Evolutionary conservation across 2,888 invertebrate genomes (phyloP).

Genomic region (Cremastinae sp.): DNA sequence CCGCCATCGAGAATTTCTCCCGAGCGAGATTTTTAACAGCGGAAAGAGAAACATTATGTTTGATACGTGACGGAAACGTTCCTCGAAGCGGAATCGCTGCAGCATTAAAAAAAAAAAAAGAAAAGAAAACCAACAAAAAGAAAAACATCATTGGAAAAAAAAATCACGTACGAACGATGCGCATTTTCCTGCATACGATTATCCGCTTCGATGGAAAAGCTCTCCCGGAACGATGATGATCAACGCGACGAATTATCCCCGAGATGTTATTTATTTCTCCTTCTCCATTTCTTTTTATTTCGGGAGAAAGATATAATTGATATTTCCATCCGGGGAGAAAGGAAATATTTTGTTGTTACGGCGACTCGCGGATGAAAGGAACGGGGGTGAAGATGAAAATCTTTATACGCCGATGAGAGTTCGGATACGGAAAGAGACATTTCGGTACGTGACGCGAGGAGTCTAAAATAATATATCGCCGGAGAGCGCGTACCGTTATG

Average conservation of each 20-base stretch:
- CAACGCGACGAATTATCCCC: too few relatives aligned
- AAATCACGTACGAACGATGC: too few relatives aligned
- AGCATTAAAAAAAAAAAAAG: background rate
- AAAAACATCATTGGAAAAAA: background rate
- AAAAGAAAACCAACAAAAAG: too few relatives aligned
- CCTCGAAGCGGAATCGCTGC: slow-evolving; percentile 2
- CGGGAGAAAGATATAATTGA: too few relatives aligned
- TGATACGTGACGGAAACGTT: slow-evolving; percentile 33
- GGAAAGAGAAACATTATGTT: slow-evolving; percentile 33
- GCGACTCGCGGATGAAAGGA: slow-evolving; percentile 12
- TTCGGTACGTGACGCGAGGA: slow-evolving; percentile 60
- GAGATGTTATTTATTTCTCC: too few relatives aligned
- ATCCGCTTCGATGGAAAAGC: too few relatives aligned
- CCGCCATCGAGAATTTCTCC: slow-evolving; percentile 27
- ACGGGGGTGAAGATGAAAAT: slow-evolving; percentile 59
- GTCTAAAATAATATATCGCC: slow-evolving; percentile 71
- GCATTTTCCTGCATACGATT: too few relatives aligned
- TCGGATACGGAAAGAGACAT: slow-evolving; percentile 71
- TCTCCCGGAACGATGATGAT: too few relatives aligned
- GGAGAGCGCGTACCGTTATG: slow-evolving; percentile 71
- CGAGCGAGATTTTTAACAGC: slow-evolving; percentile 33
- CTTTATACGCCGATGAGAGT: slow-evolving; percentile 61
- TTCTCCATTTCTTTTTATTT: too few relatives aligned
- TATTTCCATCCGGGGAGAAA: slow-evolving; percentile 5
- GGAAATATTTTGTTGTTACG: slow-evolving; percentile 29